phyloP scores from a whole-genome alignment of 2,113 vertebrate species.

The Cepphus grylle region DNA sequence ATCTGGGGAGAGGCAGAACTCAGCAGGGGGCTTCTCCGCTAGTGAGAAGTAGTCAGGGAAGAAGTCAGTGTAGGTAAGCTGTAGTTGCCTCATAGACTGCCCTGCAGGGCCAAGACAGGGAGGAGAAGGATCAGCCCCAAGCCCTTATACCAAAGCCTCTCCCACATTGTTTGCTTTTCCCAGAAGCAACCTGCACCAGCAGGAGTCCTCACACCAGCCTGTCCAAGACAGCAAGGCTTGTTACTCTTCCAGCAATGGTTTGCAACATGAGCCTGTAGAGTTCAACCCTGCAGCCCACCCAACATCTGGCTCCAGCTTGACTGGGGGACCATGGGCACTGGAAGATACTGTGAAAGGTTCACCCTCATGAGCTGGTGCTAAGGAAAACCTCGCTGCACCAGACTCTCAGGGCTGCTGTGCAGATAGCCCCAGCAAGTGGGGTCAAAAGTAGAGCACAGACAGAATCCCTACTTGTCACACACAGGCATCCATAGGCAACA shows the following conservation, averaged over 20 bases:
- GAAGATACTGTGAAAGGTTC: background rate
- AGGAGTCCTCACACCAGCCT: background rate
- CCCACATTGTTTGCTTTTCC: background rate
- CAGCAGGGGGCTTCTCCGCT: slow-evolving; percentile 90
- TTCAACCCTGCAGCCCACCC: background rate
- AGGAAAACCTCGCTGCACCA: background rate
- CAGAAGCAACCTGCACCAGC: background rate
- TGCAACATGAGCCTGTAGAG: background rate
- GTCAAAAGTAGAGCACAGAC: background rate
- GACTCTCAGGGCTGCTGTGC: background rate
- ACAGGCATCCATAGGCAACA: background rate
- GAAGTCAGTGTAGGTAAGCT: slow-evolving; percentile 84
- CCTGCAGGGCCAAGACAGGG: slow-evolving; percentile 45
- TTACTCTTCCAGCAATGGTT: background rate
- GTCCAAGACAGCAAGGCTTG: background rate
- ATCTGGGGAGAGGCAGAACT: slow-evolving; percentile 96
- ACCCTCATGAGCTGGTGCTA: background rate
- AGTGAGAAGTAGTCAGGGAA: slow-evolving; percentile 93
- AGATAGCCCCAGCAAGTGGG: background rate
- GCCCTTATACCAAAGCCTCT: background rate
- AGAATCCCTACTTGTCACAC: background rate
- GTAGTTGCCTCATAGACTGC: slow-evolving; percentile 75
- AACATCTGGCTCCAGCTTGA: background rate
- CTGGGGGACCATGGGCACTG: rapidly evolving
- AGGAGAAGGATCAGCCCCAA: background rate